Conservation (phyloP, 2,797 vertebrate species). For the Scleropages formosus region DNA sequence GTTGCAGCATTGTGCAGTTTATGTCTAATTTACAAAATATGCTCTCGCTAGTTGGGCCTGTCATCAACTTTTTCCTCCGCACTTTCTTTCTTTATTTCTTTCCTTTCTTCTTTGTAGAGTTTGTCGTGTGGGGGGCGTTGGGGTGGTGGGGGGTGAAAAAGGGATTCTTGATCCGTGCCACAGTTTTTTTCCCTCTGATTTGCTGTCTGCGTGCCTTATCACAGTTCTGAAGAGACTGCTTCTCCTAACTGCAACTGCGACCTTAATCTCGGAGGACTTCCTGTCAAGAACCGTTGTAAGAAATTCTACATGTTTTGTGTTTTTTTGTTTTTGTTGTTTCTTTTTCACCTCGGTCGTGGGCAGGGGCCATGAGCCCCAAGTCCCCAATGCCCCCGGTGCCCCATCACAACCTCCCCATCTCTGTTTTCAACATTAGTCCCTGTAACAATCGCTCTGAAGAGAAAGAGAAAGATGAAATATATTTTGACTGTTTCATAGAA, state of each 20-base stretch:
- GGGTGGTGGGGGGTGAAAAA: constrained; percentile 31
- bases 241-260: constrained; percentile 33
- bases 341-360: constrained; percentile 33
- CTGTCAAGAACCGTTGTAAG: constrained; percentile 28
- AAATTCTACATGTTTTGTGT: constrained; percentile 36
- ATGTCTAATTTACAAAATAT: constrained; percentile 78
- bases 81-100: constrained; percentile 29
- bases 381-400: constrained; percentile 23
- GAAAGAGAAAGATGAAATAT: constrained; percentile 79
- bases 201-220: constrained; percentile 30
- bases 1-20: constrained; percentile 71
- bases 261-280: constrained; percentile 38
- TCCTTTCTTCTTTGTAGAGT: constrained; percentile 40
- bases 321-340: constrained; percentile 19
- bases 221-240: constrained; percentile 28
- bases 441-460: constrained; percentile 54
- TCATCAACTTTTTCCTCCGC: constrained; percentile 62
- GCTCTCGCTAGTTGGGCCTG: constrained; percentile 70
- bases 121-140: constrained; percentile 28
- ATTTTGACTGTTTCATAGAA: constrained; percentile 99
- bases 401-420: constrained; percentile 29
- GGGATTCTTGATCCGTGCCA: constrained; percentile 36
- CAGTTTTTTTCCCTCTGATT: constrained; percentile 32
- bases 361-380: constrained; percentile 30
- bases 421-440: constrained; percentile 34